phyloP scores from a whole-genome alignment of 1,140 invertebrate genomes.

The Apis cerana region DNA sequence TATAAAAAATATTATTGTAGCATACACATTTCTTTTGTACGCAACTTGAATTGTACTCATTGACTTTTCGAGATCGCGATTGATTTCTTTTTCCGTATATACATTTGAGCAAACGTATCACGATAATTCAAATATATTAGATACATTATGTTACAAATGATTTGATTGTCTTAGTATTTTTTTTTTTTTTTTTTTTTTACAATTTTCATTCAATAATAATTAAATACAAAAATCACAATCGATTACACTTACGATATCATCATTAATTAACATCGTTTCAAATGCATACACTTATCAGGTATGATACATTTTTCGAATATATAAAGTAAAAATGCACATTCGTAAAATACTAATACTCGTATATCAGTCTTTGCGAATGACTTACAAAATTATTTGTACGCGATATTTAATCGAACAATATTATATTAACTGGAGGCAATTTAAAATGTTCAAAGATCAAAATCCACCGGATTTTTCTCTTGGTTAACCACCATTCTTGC shows the following conservation, averaged over 20 bases:
- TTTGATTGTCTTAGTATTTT: neutral
- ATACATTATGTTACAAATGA: neutral
- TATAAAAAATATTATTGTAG: neutral
- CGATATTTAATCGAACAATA: neutral
- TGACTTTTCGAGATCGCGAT: neutral
- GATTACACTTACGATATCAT: neutral
- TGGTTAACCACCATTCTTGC: neutral
- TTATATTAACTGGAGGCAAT: neutral
- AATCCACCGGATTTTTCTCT: neutral
- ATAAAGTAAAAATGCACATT: neutral
- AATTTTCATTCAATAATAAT: too few species aligned
- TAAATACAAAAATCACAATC: neutral
- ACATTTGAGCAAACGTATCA: neutral
- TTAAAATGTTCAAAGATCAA: neutral
- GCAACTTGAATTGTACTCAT: neutral
- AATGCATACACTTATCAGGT: neutral
- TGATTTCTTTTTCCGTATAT: too few species aligned
- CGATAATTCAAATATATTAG: neutral
- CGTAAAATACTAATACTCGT: constrained; percentile 10
- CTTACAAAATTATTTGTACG: constrained; percentile 15
- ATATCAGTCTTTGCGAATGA: constrained; percentile 34
- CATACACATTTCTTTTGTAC: constrained; percentile 1
- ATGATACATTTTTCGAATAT: neutral
- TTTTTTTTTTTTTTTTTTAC: neutral
- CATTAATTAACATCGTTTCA: neutral